Base-by-base conservation (phyloP, 2,888 invertebrate species). In the Tinea trinotella region DNA sequence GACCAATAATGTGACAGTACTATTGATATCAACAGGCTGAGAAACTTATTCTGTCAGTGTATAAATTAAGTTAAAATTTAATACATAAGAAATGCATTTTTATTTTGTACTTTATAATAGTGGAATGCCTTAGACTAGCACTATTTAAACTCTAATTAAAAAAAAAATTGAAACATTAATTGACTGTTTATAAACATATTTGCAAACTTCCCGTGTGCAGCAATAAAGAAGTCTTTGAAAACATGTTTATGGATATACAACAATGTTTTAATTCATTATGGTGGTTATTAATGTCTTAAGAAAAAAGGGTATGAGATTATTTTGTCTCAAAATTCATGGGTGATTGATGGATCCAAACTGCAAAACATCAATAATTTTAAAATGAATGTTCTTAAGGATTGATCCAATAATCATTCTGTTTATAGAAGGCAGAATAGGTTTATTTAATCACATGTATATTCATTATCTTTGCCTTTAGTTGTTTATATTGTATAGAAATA, bases 401-500 rank as follows among this genome's bases (percentile, higher is more conserved):
- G n/a, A n/a, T n/a, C n/a, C n/a, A n/a, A n/a, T n/a, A n/a, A n/a
- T n/a, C n/a, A n/a, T n/a, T n/a, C n/a, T n/a, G n/a, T n/a, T 40
- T 40, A 13, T 2, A 40, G 7, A 15, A 40, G 13, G 13, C 40
- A 40, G 40, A 40, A 13, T 40, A 40, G 13, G 40, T 40, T 13
- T 15, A 40, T 15, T 15, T 40, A 40, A 40, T 40, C 35, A 35
- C 12, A 9, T n/a, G 10, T 35, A 9, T 7, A 4, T 35, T 4
- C 13, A 2, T 40, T 40, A 40, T 13, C 13, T 40, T 13, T 48
- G 48, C 20, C 18, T 64, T 66, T 63, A 66, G 64, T 65, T 68
- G 76, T 76, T 74, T 73, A 61, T 71, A 71, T 66, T 69, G 63
- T 70, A 63, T 72, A 71, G 65, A 60, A 62, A 73, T 74, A 70